These are phyloP conservation scores for Melanogrammus aeglefinus DNA, from an alignment of 2,797 vertebrate species.

Conservation along the genomic window DNA sequence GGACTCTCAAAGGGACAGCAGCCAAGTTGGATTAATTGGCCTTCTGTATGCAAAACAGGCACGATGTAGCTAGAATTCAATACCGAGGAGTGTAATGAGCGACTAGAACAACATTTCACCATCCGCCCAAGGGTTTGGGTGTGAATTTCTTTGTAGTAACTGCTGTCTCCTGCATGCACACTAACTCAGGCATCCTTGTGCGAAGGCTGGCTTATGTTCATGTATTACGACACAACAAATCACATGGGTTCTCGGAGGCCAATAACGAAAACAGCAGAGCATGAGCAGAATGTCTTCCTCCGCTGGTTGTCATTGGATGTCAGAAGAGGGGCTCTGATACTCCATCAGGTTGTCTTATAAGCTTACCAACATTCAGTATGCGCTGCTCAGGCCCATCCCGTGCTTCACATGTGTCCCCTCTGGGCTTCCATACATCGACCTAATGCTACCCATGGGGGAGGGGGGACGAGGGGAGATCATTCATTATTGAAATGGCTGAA, in stretches of 20 bases:
- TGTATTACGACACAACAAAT: background rate
- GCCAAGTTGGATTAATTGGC: conserved; percentile 76
- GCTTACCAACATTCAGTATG: conserved; percentile 11
- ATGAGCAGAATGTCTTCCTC: conserved; percentile 28
- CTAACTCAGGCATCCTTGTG: background rate
- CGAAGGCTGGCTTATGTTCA: background rate
- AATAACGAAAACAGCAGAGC: background rate
- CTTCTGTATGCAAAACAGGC: conserved; percentile 71
- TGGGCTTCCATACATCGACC: conserved; percentile 70
- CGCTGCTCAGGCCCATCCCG: conserved; percentile 44
- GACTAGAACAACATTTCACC: conserved; percentile 72
- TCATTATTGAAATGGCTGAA: conserved; percentile 71
- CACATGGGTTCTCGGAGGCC: background rate
- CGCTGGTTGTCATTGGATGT: conserved; percentile 55
- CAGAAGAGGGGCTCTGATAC: conserved; percentile 37
- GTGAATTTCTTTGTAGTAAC: conserved; percentile 43
- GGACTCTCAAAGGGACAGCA: conserved; percentile 53
- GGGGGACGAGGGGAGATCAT: conserved; percentile 59
- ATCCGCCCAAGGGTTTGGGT: conserved; percentile 52
- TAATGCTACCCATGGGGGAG: conserved; percentile 48
- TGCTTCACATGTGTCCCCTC: conserved; percentile 59
- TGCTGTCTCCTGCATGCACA: conserved; percentile 12
- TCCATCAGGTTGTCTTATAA: conserved; percentile 52
- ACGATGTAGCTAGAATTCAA: conserved; percentile 69
- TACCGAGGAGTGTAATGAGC: conserved; percentile 67